Base-by-base conservation (phyloP, 2,888 invertebrate genomes). In the Perizoma flavofasciatum region DNA sequence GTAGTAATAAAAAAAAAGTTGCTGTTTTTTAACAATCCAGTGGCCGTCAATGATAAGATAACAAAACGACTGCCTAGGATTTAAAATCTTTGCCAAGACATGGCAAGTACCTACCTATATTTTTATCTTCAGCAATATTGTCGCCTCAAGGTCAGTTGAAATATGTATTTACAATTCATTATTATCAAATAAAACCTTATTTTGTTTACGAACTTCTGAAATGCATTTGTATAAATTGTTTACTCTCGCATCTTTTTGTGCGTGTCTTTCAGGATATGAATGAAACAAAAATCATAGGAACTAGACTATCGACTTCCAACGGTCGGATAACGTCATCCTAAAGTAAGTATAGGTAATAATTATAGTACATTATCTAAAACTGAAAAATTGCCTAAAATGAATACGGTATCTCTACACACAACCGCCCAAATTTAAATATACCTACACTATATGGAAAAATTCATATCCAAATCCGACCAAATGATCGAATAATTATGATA, bases 371-470 rank as follows among this genome's bases (percentile, higher is more conserved):
- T 70, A 45, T 68, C 69, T 70, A 72, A 65, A 69, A 73, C 62
- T 56, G 63, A 71, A 73, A 64, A 58, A 65, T 66, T 58, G 57
- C 59, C 68, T 65, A 67, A 52, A 66, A 65, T 61, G 59, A 66
- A 63, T 67, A 72, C 74, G 67, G 71, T 77, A 77, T 79, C 74
- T 81, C 75, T 80, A 83, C 78, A 83, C 87, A 87, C 88, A 88
- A 89, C 86, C 87, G 84, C 82, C 73, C 77, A 73, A 80, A 83
- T 81, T 84, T 78, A 81, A 75, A 80, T 73, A 82, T 83, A 83
- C 81, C 65, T 65, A 83, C 79, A 81, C 76, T 79, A 76, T 74
- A 78, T 76, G 76, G 77, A 78, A 82, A 77, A 83, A 77, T 80
- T 77, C 85, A 78, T 73, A 76, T 75, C 73, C 66, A 75, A 77